phyloP scores from a whole-genome alignment of 2,797 vertebrate genomes.

The Mormyrops attenuatus region DNA sequence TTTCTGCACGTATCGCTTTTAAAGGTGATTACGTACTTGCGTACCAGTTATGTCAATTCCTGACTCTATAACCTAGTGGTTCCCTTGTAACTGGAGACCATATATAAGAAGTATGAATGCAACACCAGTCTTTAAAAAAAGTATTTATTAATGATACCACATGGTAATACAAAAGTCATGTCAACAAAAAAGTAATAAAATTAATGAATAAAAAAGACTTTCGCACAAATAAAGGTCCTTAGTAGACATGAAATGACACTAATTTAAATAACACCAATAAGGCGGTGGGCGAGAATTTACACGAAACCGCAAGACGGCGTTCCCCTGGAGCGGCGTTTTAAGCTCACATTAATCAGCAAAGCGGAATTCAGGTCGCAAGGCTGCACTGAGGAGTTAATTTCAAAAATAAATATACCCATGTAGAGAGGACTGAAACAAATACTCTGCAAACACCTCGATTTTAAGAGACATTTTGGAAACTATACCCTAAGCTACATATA shows the following conservation, averaged over 20 bases:
- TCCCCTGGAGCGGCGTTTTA: background rate
- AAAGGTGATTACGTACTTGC: too few species aligned
- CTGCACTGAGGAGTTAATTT: slow-evolving; percentile 6
- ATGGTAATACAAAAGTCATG: slow-evolving; percentile 52
- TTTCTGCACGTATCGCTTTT: background rate
- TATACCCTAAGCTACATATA: slow-evolving; percentile 1
- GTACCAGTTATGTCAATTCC: background rate
- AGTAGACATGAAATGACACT: slow-evolving; percentile 45
- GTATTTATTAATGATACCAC: slow-evolving; percentile 58
- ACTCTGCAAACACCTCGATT: background rate
- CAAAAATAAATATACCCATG: slow-evolving; percentile 19
- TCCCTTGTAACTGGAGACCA: background rate
- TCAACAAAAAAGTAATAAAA: slow-evolving; percentile 49
- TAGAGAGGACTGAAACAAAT: background rate
- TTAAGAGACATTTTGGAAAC: background rate
- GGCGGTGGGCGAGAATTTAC: slow-evolving; percentile 39
- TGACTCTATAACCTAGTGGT: background rate
- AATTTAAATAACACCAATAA: slow-evolving; percentile 64
- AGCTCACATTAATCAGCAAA: slow-evolving; percentile 28
- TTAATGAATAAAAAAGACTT: slow-evolving; percentile 46
- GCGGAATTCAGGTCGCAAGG: slow-evolving; percentile 17
- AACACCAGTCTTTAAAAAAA: slow-evolving; percentile 41
- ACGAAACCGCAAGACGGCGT: background rate
- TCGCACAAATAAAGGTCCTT: slow-evolving; percentile 41
- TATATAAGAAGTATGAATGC: slow-evolving; percentile 19